Conservation (phyloP, 2,113 vertebrate species). For the Hydrolagus affinis region DNA sequence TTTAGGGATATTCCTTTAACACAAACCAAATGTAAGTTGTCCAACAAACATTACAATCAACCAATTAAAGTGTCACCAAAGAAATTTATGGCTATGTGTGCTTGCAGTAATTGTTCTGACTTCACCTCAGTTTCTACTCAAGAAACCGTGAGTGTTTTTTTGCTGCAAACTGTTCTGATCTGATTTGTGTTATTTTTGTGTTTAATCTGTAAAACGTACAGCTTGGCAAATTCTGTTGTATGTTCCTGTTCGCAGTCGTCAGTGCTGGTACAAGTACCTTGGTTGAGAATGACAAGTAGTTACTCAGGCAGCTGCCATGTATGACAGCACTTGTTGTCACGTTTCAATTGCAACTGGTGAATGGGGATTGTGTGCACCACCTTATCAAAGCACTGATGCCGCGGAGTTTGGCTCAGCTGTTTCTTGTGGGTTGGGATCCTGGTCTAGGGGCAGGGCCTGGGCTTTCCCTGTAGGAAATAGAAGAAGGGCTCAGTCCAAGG, state of each 20-base stretch:
- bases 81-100: slow-evolving; percentile 24
- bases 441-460: neutral
- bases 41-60: slow-evolving; percentile 1
- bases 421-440: neutral
- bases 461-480: no score
- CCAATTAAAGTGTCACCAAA: slow-evolving; percentile 22
- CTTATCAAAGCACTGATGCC: no score
- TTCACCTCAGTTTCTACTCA: slow-evolving; percentile 17
- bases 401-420: no score
- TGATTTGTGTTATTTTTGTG: neutral
- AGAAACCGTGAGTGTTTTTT: slow-evolving; percentile 4
- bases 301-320: neutral
- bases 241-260: neutral
- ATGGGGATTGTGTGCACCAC: neutral
- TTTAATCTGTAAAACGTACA: no score
- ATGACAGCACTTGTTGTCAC: neutral
- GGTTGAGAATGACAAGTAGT: neutral
- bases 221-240: neutral
- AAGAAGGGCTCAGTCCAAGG: no score
- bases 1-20: slow-evolving; percentile 4
- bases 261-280: no score
- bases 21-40: slow-evolving; percentile 28
- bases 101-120: slow-evolving; percentile 14
- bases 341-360: neutral
- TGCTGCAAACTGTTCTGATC: neutral